A percentile compares a stretch with the other conserved stretches of the same genome.
Conservation (phyloP, 2,113 vertebrate species). For the Acinonyx jubatus region DNA sequence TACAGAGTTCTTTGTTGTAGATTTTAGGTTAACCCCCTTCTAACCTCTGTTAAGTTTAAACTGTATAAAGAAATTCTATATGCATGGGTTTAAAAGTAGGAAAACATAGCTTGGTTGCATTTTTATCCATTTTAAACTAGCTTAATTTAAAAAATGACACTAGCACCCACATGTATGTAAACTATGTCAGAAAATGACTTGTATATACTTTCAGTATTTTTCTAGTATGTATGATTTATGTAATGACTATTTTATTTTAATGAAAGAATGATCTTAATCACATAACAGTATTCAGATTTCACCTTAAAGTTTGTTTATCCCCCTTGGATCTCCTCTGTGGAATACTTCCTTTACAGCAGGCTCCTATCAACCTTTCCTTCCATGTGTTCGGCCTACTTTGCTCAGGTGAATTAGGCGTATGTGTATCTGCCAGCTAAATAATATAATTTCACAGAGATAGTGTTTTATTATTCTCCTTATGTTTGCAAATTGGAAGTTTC, state of each 20-base stretch:
- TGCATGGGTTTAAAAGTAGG: not conserved
- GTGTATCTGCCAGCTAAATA: conserved; percentile 15
- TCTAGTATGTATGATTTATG: not conserved
- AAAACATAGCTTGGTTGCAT: not conserved
- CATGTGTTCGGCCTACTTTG: not conserved
- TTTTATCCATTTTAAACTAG: not conserved
- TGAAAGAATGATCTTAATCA: not conserved
- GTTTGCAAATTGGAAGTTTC: conserved; percentile 36
- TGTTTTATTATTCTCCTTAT: conserved; percentile 51
- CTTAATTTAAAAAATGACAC: not conserved
- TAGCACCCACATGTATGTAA: not conserved
- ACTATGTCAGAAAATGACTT: not conserved
- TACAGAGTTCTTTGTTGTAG: not conserved
- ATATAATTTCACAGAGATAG: not conserved
- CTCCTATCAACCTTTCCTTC: not conserved
- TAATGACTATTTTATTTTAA: not conserved
- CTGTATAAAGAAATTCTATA: not conserved
- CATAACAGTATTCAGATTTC: not conserved
- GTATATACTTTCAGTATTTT: not conserved
- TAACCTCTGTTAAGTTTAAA: not conserved
- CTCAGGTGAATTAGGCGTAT: not conserved
- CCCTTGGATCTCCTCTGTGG: not conserved
- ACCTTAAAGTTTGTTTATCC: not conserved
- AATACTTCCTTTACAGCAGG: not conserved
- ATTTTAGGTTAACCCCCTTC: not conserved